phyloP scores from a whole-genome alignment of 2,113 vertebrate species.

The Heptranchias perlo region DNA sequence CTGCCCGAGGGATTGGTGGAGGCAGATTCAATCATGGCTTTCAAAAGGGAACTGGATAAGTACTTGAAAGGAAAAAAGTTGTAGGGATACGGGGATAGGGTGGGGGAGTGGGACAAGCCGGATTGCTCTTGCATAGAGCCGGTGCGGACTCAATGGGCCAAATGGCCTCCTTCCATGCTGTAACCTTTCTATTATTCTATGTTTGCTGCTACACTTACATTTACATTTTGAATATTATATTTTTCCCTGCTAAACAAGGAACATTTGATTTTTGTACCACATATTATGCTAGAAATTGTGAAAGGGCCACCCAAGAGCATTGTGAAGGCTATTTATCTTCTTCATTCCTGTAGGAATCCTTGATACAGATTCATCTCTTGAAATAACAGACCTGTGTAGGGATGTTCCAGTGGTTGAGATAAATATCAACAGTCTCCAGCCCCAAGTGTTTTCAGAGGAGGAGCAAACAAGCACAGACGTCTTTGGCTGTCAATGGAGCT shows the following conservation, averaged over 20 bases:
- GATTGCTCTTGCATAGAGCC: too few species aligned
- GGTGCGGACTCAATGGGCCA: too few species aligned
- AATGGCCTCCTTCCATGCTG: too few species aligned
- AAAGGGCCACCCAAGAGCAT: neutral
- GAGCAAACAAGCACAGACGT: neutral
- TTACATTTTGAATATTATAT: neutral
- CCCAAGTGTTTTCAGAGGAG: slow-evolving; percentile 8
- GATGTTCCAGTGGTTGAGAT: neutral
- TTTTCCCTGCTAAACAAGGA: neutral
- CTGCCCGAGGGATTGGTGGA: too few species aligned
- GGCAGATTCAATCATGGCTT: too few species aligned
- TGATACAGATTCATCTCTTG: slow-evolving; percentile 3
- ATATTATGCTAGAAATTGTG: neutral
- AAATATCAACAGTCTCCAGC: neutral
- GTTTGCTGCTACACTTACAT: neutral
- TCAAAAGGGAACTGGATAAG: too few species aligned
- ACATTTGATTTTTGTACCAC: neutral
- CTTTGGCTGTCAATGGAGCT: neutral
- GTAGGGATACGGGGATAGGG: too few species aligned
- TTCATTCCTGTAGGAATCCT: neutral
- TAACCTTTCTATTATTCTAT: too few species aligned
- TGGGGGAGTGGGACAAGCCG: too few species aligned
- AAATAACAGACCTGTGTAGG: neutral
- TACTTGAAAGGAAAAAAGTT: too few species aligned
- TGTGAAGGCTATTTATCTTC: neutral